Percentiles rank a stretch among this genome's conserved stretches.
phyloP scores from a whole-genome alignment of 2,113 vertebrate genomes.

The Gavia stellata region DNA sequence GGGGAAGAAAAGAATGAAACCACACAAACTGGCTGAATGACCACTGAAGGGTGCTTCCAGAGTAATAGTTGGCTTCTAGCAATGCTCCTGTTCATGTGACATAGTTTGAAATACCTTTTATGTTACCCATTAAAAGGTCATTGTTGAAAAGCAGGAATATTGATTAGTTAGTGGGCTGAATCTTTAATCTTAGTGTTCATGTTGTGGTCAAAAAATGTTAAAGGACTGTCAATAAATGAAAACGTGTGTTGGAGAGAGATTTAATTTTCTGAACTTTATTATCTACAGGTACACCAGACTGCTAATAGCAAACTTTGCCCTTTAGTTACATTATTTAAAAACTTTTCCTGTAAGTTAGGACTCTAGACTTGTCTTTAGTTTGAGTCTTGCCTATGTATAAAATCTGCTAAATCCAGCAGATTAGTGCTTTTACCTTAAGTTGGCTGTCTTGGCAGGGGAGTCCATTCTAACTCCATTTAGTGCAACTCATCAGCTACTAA shows the following conservation, averaged over 20 bases:
- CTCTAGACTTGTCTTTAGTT: background rate
- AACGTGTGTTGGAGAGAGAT: background rate
- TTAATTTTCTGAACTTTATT: background rate
- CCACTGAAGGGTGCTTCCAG: background rate
- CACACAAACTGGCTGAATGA: background rate
- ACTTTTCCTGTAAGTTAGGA: background rate
- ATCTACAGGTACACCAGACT: background rate
- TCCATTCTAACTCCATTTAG: background rate
- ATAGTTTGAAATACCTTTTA: constrained; percentile 7
- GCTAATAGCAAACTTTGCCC: background rate
- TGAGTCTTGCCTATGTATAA: background rate
- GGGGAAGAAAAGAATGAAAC: constrained; percentile 13
- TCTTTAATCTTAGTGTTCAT: background rate
- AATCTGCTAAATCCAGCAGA: background rate
- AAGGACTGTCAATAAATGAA: background rate
- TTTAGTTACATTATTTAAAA: background rate
- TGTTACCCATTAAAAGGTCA: constrained; percentile 2
- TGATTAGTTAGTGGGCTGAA: background rate
- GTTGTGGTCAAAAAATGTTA: background rate
- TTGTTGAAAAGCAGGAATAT: background rate
- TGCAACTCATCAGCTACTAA: background rate
- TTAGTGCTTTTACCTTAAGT: background rate
- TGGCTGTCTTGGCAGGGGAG: background rate
- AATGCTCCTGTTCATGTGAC: constrained; percentile 13
- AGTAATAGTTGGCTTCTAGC: constrained; percentile 34